Base-by-base conservation (phyloP, 1,140 invertebrate genomes). In the Akabosia matsudoensis region DNA sequence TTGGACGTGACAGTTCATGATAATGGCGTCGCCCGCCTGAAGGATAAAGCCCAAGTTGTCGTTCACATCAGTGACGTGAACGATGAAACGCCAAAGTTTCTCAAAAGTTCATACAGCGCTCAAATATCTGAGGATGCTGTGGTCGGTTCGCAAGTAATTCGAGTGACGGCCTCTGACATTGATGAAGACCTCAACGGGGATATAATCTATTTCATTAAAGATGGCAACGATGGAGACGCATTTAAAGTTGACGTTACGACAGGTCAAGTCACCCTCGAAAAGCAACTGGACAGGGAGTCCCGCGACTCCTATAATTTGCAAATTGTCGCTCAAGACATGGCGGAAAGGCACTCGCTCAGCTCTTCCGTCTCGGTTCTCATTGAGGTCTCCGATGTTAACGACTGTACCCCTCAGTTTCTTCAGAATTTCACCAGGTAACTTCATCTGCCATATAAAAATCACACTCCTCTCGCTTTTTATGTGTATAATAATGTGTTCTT, bases 101-200 rank as follows among this genome's bases (percentile, higher is more conserved):
- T 91, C 33, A 85, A 92, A 54, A 86, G 90, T 10, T 93, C 94
- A 0, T 97, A 97, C 84, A 90, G 89, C 82, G 91, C 93, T 0
- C 91, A 93, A 82, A 89, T 97, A 28, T 93, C 92, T 0, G 96
- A 97, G 87, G 92, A 89, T 7, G 89, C 93, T 14, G 84, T 87
- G 0, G 85, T 91, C 1, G 91, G 91, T 4, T 92, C 92, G 16
- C 93, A 93, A 80, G 88, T 97, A n/a, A 86, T 95, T 76, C 88
- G 92, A 64, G 90, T 97, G 0, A 91, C 91, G 78, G 96, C 96
- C 0, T 89, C 90, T 10, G 97, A 98, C 83, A 89, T 89, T 0
- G 96, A 98, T 84, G 92, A 95, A 84, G 95, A 94, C 0, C 83
- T 93, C 0, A 98, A 98, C 85, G 95, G 95, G 0, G 91, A 94